Conservation (phyloP, 2,888 invertebrate genomes). For the Galerucella nymphaeae region DNA sequence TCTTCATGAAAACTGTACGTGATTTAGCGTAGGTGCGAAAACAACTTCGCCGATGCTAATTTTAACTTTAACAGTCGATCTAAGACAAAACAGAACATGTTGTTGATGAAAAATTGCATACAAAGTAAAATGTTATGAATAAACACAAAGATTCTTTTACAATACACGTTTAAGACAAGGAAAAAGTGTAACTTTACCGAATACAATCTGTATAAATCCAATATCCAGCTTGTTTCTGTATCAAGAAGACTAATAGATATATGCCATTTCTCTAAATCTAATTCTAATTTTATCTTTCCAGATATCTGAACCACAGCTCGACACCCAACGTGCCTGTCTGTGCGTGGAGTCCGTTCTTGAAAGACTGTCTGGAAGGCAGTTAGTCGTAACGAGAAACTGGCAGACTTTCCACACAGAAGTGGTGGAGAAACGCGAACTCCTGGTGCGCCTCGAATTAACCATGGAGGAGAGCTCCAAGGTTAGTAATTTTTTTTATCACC, state of each 20-base stretch:
- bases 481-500: conserved; percentile 32
- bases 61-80: neutral
- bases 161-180: too few relatives aligned
- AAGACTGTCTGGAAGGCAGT: conserved; percentile 73
- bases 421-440: conserved; percentile 68
- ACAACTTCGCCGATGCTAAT: neutral
- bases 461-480: conserved; percentile 74
- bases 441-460: conserved; percentile 67
- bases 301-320: conserved; percentile 74
- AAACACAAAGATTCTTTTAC: too few relatives aligned
- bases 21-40: neutral
- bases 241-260: conserved; percentile 18
- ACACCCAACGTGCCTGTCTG: conserved; percentile 73
- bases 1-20: neutral
- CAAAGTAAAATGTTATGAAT: neutral
- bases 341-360: conserved; percentile 78
- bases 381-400: conserved; percentile 75
- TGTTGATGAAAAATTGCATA: neutral
- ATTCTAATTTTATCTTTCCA: conserved; percentile 47
- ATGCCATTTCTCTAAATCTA: conserved; percentile 28
- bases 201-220: neutral
- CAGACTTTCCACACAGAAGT: conserved; percentile 77
- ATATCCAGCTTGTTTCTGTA: neutral
- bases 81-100: neutral
- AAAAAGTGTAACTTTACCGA: neutral